Conservation (phyloP, 2,113 vertebrate species). For the Alligator mississippiensis region DNA sequence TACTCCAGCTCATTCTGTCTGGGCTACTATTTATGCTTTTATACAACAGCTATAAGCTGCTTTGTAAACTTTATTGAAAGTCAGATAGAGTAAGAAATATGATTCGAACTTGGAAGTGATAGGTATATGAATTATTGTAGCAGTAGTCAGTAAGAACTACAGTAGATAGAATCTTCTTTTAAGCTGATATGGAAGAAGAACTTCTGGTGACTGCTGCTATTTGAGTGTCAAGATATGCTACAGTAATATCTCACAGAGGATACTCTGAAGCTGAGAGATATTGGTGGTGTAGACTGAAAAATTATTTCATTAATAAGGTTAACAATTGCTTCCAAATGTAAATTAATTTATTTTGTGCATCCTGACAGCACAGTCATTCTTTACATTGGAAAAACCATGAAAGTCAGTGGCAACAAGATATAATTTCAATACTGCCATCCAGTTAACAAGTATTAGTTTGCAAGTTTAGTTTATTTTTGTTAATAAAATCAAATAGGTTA, state of each 20-base stretch:
- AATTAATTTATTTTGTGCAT: background rate
- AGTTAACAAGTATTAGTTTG: background rate
- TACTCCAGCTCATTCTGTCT: background rate
- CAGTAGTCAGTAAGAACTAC: background rate
- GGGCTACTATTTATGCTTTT: background rate
- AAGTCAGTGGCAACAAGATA: background rate
- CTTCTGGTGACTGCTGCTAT: fast-evolving
- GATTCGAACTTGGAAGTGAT: background rate
- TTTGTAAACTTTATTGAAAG: background rate
- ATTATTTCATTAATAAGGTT: background rate
- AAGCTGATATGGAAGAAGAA: background rate
- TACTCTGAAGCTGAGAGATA: background rate
- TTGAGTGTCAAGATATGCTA: background rate
- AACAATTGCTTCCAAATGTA: background rate
- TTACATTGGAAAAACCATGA: background rate
- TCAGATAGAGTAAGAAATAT: background rate
- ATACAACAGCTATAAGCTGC: background rate
- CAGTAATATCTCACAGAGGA: background rate
- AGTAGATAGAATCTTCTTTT: background rate
- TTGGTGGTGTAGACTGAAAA: background rate
- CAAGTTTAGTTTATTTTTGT: background rate
- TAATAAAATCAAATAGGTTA: background rate
- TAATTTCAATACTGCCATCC: background rate
- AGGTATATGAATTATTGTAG: background rate
- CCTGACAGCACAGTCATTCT: background rate